Conservation (phyloP, 2,113 vertebrate genomes). For the Tachycineta bicolor region DNA sequence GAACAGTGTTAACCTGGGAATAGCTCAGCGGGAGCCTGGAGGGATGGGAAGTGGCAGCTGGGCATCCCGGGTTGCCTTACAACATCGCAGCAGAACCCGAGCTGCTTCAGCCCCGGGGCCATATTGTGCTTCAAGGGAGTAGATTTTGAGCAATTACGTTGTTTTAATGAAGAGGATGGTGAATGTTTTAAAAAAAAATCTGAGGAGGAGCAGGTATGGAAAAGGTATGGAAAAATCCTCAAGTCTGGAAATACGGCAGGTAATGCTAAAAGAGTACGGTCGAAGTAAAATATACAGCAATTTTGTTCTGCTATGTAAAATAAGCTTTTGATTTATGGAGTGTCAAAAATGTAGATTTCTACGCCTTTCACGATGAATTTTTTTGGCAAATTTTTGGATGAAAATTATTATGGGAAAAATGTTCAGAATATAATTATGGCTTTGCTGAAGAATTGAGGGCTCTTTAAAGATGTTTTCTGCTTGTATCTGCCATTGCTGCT, state of each 20-base stretch:
- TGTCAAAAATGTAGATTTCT: constrained; percentile 82
- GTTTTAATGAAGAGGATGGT: not conserved
- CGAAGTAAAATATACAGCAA: constrained; percentile 61
- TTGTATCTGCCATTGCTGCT: constrained; percentile 39
- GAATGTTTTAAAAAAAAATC: not conserved
- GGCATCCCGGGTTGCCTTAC: not conserved
- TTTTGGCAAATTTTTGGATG: constrained; percentile 79
- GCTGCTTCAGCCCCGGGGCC: not conserved
- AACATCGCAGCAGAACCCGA: not conserved
- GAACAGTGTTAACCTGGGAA: not conserved
- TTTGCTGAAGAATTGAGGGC: constrained; percentile 38
- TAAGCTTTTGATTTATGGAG: constrained; percentile 83
- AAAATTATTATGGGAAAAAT: constrained; percentile 69
- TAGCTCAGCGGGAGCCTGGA: rapidly evolving
- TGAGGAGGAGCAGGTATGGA: not conserved
- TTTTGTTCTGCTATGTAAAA: constrained; percentile 78
- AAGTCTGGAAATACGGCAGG: constrained; percentile 38
- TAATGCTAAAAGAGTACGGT: constrained; percentile 37
- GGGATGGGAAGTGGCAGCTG: rapidly evolving
- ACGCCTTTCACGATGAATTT: constrained; percentile 77
- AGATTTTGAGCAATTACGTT: not conserved
- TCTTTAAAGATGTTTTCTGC: constrained; percentile 48
- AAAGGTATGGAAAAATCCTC: constrained; percentile 19
- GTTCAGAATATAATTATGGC: constrained; percentile 64
- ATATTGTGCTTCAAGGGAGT: not conserved